Base-by-base conservation (phyloP, 2,113 vertebrate species). In the Ctenomys sociabilis region DNA sequence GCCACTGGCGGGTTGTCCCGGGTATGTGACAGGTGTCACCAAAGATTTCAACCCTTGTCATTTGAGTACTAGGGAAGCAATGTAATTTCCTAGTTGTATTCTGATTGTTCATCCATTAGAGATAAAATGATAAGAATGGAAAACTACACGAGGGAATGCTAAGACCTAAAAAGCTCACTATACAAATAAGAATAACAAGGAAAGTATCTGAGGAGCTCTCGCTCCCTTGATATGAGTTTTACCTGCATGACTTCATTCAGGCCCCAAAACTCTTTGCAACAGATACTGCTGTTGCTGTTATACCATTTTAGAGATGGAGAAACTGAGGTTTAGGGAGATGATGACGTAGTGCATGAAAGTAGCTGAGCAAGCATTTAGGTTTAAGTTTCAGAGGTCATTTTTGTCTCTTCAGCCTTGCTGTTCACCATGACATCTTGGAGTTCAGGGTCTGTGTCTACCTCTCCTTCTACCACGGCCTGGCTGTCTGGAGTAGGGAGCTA, bases 21-120 rank as follows among this genome's bases (percentile, higher is more conserved):
- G 21, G 37, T 37, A 40, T 10, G 72, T 24, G 37, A 21, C 40
- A 26, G 91, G 37, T 17, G 78, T 37, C 0, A 2, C 9, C 37
- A 0, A 64, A 86, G 88, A 82, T 59, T 90, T 26, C 59, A 61
- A 43, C 83, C 63, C 59, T 75, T 68, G 89, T 94, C 80, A 49
- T 91, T 40, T 86, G 92, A 61, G 63, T 81, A 68, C 21, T 1
- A 0, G 21, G 64, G 86, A 37, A 84, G 68, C 43, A 83, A 93
- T 43, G 52, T 54, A 66, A 73, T 95, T 96, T 89, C 81, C 86
- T 94, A 95, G 95, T 82, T 95, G 81, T 85, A 59, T 88, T 90
- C 88, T 93, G 95, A 92, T 95, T 90, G 72, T 92, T 95, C 88
- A 68, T 85, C 95, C 85, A 96, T 95, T 92, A 96, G 68, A 92